Conservation (phyloP, 2,797 vertebrate species). For the Muraenolepis orangiensis region DNA sequence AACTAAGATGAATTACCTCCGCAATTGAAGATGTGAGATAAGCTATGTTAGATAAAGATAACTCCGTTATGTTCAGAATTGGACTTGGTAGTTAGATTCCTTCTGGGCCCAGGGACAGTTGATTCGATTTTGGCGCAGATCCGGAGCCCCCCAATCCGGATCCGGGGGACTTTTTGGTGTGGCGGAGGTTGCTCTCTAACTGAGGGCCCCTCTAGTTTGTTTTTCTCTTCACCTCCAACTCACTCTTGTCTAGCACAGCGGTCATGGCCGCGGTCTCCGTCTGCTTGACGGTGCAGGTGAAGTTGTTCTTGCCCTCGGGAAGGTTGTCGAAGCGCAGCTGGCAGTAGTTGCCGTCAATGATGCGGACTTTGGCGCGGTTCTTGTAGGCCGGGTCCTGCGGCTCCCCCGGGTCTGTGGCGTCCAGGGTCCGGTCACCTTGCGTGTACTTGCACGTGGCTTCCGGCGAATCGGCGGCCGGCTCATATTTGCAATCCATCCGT, state of each 20-base stretch:
- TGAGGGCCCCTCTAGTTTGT: neutral
- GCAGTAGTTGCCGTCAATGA: constrained; percentile 52
- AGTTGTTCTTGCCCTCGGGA: constrained; percentile 51
- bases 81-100: too few species aligned
- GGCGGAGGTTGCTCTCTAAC: too few species aligned
- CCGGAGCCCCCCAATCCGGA: too few species aligned
- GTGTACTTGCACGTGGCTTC: constrained; percentile 58
- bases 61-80: too few species aligned
- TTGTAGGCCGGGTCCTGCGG: constrained; percentile 54
- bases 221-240: constrained; percentile 23
- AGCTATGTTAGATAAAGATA: too few species aligned
- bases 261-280: neutral
- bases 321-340: constrained; percentile 56
- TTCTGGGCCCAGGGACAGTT: too few species aligned
- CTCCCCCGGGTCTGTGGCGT: constrained; percentile 47
- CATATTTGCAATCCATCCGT: constrained; percentile 64
- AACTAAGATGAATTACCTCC: too few species aligned
- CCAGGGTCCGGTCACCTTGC: constrained; percentile 53
- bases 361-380: constrained; percentile 48
- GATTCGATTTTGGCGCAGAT: too few species aligned
- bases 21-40: too few species aligned
- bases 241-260: constrained; percentile 69
- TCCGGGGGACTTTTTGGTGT: too few species aligned
- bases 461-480: constrained; percentile 34
- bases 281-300: constrained; percentile 65